phyloP scores from a whole-genome alignment of 1,140 invertebrate genomes.

The Goniozus legneri region DNA sequence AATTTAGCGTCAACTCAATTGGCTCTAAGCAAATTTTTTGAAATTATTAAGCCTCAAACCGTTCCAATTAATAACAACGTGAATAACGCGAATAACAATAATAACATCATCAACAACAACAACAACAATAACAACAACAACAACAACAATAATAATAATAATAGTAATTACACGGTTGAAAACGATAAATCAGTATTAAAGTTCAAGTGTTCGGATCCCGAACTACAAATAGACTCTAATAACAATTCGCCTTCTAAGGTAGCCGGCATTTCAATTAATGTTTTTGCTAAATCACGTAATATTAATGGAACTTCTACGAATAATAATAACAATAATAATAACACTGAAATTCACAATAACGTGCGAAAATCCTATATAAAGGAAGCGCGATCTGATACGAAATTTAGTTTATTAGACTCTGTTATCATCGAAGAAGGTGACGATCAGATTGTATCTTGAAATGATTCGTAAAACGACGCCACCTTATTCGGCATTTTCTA shows the following conservation, averaged over 20 bases:
- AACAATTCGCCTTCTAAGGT: too few species aligned
- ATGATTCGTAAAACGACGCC: slow-evolving; percentile 12
- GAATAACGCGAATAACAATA: slow-evolving; percentile 1
- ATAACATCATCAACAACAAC: neutral
- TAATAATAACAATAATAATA: slow-evolving; percentile 1
- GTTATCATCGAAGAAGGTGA: slow-evolving; percentile 1
- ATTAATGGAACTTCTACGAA: neutral
- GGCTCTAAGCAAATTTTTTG: too few species aligned
- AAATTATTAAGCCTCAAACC: too few species aligned
- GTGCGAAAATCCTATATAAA: too few species aligned
- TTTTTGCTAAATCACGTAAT: too few species aligned
- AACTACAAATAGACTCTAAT: too few species aligned
- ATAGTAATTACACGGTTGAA: neutral
- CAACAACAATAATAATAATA: neutral
- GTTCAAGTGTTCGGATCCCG: slow-evolving; percentile 27
- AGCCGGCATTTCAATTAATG: too few species aligned
- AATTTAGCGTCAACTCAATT: too few species aligned
- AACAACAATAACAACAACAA: slow-evolving; percentile 1
- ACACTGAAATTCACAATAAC: neutral
- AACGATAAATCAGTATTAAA: slow-evolving; percentile 28
- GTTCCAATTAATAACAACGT: neutral
- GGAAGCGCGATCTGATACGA: too few species aligned
- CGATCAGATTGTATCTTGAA: too few species aligned
- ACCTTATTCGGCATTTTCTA: too few species aligned
- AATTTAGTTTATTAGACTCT: neutral